Evolutionary conservation across 1,140 invertebrate genomes (phyloP).

Genomic region (Colletes gigas): DNA sequence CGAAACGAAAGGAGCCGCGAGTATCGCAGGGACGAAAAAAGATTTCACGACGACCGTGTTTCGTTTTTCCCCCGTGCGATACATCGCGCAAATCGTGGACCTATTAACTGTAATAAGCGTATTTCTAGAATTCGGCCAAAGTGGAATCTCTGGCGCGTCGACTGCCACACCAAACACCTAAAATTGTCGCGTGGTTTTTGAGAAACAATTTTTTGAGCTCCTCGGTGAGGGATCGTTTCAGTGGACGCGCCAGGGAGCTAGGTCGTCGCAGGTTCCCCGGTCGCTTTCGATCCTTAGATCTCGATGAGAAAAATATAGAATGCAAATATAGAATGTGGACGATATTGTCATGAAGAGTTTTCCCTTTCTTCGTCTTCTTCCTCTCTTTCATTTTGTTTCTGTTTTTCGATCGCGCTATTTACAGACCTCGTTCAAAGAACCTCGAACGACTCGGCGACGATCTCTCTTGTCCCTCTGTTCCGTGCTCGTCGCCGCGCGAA

Average conservation of each 20-base stretch:
- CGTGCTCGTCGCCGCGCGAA: neutral
- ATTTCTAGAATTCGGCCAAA: slow-evolving; percentile 58
- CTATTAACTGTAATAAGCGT: slow-evolving; percentile 61
- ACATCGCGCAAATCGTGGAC: neutral
- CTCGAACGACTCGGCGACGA: slow-evolving; percentile 14
- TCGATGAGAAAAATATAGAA: slow-evolving; percentile 39
- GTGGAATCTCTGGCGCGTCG: neutral
- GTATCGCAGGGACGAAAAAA: neutral
- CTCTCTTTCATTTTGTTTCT: slow-evolving; percentile 11
- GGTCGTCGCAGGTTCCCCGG: no score
- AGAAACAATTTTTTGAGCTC: no score
- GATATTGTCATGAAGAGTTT: slow-evolving; percentile 69
- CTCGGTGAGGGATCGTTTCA: neutral
- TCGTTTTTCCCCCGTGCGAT: no score
- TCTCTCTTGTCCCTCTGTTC: neutral
- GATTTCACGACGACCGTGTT: no score
- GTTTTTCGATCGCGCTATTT: slow-evolving; percentile 30
- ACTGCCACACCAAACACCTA: no score
- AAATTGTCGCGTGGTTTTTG: no score
- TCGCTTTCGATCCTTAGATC: neutral
- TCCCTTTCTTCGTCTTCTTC: slow-evolving; percentile 6
- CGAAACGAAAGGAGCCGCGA: neutral
- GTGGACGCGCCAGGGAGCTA: no score
- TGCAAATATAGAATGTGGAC: slow-evolving; percentile 27
- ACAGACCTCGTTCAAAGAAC: slow-evolving; percentile 27